Conservation (phyloP, 2,797 vertebrate species). For the Silurus lanzhouensis region DNA sequence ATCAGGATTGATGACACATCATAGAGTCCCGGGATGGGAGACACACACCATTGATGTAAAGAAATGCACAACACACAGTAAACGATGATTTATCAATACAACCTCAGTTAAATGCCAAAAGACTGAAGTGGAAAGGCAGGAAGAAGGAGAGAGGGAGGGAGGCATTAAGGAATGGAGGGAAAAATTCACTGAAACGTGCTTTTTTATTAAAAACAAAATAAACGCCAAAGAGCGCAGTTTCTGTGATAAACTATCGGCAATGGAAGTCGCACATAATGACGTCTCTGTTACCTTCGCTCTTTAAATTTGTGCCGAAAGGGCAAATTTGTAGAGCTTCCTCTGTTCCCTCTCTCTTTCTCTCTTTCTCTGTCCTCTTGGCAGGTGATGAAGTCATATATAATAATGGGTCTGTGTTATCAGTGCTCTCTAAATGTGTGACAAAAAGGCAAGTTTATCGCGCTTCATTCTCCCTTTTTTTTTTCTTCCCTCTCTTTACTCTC, state of each 20-base stretch:
- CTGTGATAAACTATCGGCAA: not conserved
- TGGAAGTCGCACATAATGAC: not conserved
- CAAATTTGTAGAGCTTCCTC: not conserved
- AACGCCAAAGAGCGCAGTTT: not conserved
- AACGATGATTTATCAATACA: not conserved
- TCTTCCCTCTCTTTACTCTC: not conserved
- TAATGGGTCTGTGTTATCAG: constrained; percentile 10
- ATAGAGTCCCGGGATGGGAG: not conserved
- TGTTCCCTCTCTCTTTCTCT: not conserved
- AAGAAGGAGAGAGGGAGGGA: not conserved
- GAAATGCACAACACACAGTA: not conserved
- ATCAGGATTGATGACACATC: not conserved
- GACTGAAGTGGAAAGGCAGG: not conserved
- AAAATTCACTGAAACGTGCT: not conserved
- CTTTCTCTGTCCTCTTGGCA: not conserved
- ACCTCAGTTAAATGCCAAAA: not conserved
- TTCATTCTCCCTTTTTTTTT: not conserved
- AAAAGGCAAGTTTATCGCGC: constrained; percentile 24
- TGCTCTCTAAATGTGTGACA: constrained; percentile 19
- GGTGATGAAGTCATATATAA: constrained; percentile 25
- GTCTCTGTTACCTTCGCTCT: constrained; percentile 35
- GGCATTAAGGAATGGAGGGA: too few species aligned
- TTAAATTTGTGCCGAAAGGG: constrained; percentile 26
- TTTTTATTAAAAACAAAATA: not conserved
- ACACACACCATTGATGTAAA: not conserved